A percentile compares a stretch with the other conserved stretches of the same genome.
Evolutionary conservation across 2,888 invertebrate genomes (phyloP).

Genomic region (Anthrax anthrax): DNA sequence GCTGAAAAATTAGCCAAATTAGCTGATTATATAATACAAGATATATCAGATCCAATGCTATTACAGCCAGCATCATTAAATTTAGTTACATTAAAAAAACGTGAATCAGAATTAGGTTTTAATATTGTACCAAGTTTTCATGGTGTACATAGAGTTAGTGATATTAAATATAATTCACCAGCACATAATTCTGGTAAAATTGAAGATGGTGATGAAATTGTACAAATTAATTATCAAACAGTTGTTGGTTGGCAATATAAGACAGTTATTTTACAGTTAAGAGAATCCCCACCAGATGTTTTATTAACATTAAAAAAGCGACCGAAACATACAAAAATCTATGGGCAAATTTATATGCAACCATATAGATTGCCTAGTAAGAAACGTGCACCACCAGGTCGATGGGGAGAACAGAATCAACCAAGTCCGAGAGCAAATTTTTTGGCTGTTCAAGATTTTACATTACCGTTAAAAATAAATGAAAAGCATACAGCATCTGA

Average conservation of each 20-base stretch:
- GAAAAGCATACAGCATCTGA: constrained; percentile 23
- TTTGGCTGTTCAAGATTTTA: constrained; percentile 41
- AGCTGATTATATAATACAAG: constrained; percentile 76
- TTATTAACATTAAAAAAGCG: constrained; percentile 68
- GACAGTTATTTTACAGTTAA: constrained; percentile 55
- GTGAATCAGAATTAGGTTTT: constrained; percentile 79
- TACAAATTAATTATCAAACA: constrained; percentile 67
- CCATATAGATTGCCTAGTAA: constrained; percentile 59
- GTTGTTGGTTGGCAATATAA: constrained; percentile 71
- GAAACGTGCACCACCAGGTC: constrained; percentile 47
- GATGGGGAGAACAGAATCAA: constrained; percentile 54
- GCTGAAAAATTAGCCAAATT: constrained; percentile 62
- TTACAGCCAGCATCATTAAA: constrained; percentile 85
- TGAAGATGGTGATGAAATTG: constrained; percentile 91
- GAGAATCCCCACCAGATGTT: constrained; percentile 68
- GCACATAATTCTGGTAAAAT: constrained; percentile 86
- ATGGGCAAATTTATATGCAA: constrained; percentile 50
- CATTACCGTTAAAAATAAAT: constrained; percentile 42
- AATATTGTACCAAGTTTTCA: constrained; percentile 76
- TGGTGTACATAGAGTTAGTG: constrained; percentile 65
- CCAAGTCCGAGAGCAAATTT: constrained; percentile 50
- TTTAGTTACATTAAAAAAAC: constrained; percentile 72
- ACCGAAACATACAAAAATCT: constrained; percentile 66
- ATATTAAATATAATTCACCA: constrained; percentile 81
- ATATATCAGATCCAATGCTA: constrained; percentile 76